Percentiles rank a stretch among this genome's conserved stretches.
Evolutionary conservation across 1,140 invertebrate species (phyloP).

Genomic region (Bombus fervidus): DNA sequence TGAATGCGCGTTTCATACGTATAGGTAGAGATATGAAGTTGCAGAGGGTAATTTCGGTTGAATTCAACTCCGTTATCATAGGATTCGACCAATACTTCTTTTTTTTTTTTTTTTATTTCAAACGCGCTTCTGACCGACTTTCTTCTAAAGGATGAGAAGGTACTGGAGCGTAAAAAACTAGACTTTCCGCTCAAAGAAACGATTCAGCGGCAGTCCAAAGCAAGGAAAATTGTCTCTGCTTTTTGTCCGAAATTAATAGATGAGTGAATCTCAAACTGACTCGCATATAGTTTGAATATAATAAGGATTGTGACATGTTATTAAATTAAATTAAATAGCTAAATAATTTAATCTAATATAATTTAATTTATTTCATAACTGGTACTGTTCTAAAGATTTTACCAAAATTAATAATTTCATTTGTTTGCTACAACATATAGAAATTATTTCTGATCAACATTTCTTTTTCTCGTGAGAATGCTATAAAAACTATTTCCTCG

Average conservation of each 20-base stretch:
- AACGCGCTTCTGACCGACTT: conserved; percentile 17
- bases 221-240: neutral
- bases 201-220: neutral
- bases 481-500: neutral
- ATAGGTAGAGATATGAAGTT: neutral
- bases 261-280: neutral
- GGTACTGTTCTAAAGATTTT: too few species aligned
- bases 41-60: neutral
- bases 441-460: too few species aligned
- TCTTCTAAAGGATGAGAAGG: neutral
- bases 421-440: neutral
- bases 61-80: neutral
- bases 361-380: neutral
- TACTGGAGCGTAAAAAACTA: conserved; percentile 20
- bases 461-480: too few species aligned
- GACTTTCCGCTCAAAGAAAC: neutral
- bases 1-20: neutral
- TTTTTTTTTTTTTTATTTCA: neutral
- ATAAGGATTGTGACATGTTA: neutral
- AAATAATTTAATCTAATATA: neutral
- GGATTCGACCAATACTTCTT: neutral
- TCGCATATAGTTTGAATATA: neutral
- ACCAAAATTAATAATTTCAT: too few species aligned
- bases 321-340: neutral
- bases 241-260: too few species aligned